Percentiles rank a stretch among this genome's conserved stretches.
Conservation (phyloP, 2,888 invertebrate species). For the Hipparchia sbordonii region DNA sequence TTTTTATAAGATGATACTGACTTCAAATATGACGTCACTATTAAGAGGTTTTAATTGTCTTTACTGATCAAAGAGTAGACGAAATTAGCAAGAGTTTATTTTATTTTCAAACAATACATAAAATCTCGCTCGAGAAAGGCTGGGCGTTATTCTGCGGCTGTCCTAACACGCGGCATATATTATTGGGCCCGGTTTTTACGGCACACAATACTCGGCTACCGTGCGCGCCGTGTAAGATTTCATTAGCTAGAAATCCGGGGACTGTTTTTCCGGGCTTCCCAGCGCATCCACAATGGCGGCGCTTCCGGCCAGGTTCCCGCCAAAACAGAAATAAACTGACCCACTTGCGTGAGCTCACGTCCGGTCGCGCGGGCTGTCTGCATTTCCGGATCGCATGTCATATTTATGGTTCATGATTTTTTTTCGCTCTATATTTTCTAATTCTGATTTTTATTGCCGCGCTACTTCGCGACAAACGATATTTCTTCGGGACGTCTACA, state of each 20-base stretch:
- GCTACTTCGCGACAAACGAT: slow-evolving; percentile 23
- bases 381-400: slow-evolving; percentile 80
- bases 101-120: background rate
- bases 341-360: slow-evolving; percentile 75
- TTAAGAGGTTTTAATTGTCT: background rate
- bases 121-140: slow-evolving; percentile 1
- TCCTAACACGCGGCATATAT: slow-evolving; percentile 37
- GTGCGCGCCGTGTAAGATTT: slow-evolving; percentile 70
- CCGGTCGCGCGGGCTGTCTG: slow-evolving; percentile 70
- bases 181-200: slow-evolving; percentile 51
- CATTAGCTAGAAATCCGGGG: slow-evolving; percentile 79
- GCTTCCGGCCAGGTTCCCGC: slow-evolving; percentile 82
- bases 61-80: background rate
- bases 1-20: background rate
- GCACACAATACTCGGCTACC: slow-evolving; percentile 57
- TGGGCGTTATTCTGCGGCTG: slow-evolving; percentile 9
- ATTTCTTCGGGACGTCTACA: slow-evolving; percentile 9
- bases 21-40: background rate
- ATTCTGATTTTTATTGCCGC: slow-evolving; percentile 32
- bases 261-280: slow-evolving; percentile 79
- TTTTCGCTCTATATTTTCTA: slow-evolving; percentile 36
- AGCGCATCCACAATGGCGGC: slow-evolving; percentile 79
- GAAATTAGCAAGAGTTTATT: background rate
- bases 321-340: slow-evolving; percentile 82
- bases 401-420: slow-evolving; percentile 74